Conservation (phyloP, 2,888 invertebrate genomes). For the Hartigia nigra region DNA sequence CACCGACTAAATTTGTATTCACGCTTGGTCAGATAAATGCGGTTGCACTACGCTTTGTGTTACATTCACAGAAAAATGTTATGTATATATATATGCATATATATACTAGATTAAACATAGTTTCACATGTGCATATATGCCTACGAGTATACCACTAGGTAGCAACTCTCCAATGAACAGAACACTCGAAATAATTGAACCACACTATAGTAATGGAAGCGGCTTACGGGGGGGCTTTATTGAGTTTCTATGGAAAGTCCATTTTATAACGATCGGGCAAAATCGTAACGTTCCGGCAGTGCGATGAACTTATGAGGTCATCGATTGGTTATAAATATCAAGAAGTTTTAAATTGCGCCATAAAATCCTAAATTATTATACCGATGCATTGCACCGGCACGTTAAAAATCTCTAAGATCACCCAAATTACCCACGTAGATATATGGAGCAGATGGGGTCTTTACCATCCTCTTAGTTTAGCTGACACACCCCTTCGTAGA, state of each 20-base stretch:
- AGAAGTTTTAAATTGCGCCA: not conserved
- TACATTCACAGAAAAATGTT: not conserved
- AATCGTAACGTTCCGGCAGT: not conserved
- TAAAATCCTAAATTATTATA: not conserved
- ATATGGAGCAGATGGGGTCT: not conserved
- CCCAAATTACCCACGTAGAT: not conserved
- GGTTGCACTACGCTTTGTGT: conserved; percentile 39
- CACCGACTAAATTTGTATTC: conserved; percentile 46
- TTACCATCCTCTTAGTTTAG: conserved; percentile 2
- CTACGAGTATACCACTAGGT: not conserved
- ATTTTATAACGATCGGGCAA: not conserved
- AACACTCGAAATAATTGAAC: conserved; percentile 2
- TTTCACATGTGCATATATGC: not conserved
- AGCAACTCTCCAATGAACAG: not conserved
- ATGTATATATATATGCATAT: not conserved
- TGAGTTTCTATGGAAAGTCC: not conserved
- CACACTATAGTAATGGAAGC: not conserved
- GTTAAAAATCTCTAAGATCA: not conserved
- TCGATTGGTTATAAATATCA: not conserved
- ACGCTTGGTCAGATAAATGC: conserved; percentile 46
- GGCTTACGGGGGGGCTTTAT: not conserved
- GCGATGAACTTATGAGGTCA: not conserved
- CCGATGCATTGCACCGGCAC: too few relatives aligned
- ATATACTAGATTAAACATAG: not conserved
- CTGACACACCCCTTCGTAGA: not conserved